Evolutionary conservation across 2,113 vertebrate genomes (phyloP).

Genomic region (Amazona vittata): DNA sequence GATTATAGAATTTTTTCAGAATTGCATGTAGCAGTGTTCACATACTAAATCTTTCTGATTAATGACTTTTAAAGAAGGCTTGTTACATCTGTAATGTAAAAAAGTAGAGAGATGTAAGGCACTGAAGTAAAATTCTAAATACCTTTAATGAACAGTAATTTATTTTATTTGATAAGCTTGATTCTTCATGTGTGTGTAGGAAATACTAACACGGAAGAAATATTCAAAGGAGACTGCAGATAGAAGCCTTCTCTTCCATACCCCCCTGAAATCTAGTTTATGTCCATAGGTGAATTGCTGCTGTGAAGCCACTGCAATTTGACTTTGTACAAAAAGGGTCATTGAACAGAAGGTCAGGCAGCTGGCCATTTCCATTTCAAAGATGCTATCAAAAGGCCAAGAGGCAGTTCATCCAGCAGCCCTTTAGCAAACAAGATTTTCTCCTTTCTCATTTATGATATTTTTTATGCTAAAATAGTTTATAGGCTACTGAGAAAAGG

Average conservation of each 20-base stretch:
- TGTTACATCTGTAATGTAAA: conserved; percentile 46
- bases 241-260: conserved; percentile 31
- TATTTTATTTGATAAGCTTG: conserved; percentile 50
- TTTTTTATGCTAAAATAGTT: conserved; percentile 86
- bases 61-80: conserved; percentile 45
- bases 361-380: conserved; percentile 99
- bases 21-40: conserved; percentile 1
- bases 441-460: conserved; percentile 84
- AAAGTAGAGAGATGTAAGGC: neutral
- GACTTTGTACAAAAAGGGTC: conserved; percentile 94
- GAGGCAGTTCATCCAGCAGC: conserved; percentile 82
- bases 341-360: conserved; percentile 96
- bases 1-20: conserved; percentile 60
- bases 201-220: neutral
- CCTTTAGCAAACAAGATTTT: conserved; percentile 85
- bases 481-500: conserved; percentile 76
- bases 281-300: conserved; percentile 83
- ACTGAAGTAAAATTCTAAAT: conserved; percentile 15
- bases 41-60: conserved; percentile 66
- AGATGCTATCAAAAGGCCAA: conserved; percentile 88
- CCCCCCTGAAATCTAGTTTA: conserved; percentile 72
- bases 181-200: neutral
- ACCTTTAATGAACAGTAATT: conserved; percentile 22
- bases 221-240: conserved; percentile 47
- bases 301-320: conserved; percentile 83